These are phyloP conservation scores for Caenorhabditis angaria DNA, from an alignment of 2,888 invertebrate species.

Conservation along the genomic window DNA sequence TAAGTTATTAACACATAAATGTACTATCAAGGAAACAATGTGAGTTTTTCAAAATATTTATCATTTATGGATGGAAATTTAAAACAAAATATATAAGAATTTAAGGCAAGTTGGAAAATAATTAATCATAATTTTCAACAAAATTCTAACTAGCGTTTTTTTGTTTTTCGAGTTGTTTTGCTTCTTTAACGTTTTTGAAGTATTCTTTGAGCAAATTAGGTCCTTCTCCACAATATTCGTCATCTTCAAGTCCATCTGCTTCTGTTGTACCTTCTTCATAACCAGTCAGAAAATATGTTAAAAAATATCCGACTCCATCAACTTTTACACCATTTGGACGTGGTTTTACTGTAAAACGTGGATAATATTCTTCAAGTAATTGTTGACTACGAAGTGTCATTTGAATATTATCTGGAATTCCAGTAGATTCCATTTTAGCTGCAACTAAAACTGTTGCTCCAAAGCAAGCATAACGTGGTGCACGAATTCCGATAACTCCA, in stretches of 20 bases:
- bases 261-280: constrained; percentile 35
- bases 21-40: no score
- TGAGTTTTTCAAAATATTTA: no score
- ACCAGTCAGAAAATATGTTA: constrained; percentile 65
- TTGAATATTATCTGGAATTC: constrained; percentile 67
- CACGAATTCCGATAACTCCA: constrained; percentile 68
- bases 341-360: constrained; percentile 55
- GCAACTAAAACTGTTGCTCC: constrained; percentile 68
- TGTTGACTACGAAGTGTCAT: constrained; percentile 63
- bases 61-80: no score
- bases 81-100: no score
- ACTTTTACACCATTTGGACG: constrained; percentile 39
- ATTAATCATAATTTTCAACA: no score
- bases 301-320: constrained; percentile 52
- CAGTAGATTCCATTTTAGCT: constrained; percentile 69
- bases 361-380: constrained; percentile 60
- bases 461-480: constrained; percentile 70
- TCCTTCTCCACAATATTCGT: not conserved
- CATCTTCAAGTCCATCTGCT: not conserved
- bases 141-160: no score
- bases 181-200: not conserved
- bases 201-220: constrained; percentile 3
- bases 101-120: no score
- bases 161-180: no score
- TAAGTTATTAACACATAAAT: not conserved